Conservation (phyloP, 2,888 invertebrate species). For the Tipula vernalis region DNA sequence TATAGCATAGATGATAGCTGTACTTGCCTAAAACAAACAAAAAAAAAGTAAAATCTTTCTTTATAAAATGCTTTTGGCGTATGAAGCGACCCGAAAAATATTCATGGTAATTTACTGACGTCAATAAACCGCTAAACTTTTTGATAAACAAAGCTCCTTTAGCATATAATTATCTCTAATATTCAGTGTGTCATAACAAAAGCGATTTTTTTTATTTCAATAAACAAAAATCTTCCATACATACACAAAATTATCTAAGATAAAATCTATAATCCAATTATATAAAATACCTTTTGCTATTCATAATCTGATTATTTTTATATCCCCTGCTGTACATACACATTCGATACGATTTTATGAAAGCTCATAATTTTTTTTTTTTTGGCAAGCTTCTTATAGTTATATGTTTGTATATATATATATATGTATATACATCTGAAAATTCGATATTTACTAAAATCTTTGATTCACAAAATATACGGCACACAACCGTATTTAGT, state of each 20-base stretch:
- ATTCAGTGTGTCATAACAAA: neutral
- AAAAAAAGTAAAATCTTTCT: too few species aligned
- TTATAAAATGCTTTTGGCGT: too few species aligned
- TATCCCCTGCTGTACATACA: neutral
- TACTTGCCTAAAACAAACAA: too few species aligned
- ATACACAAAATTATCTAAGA: neutral
- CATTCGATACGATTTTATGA: too few species aligned
- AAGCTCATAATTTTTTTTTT: too few species aligned
- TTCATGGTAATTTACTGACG: neutral
- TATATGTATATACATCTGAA: neutral
- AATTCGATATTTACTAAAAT: neutral
- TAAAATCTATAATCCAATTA: neutral
- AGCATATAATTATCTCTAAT: neutral
- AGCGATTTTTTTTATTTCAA: neutral
- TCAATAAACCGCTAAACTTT: neutral
- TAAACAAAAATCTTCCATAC: neutral
- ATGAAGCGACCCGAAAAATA: neutral
- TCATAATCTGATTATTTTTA: neutral
- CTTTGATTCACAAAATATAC: neutral
- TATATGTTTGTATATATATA: neutral
- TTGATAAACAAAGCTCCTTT: neutral
- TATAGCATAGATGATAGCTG: too few species aligned
- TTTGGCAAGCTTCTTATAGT: neutral
- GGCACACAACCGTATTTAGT: neutral
- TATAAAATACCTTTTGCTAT: neutral